Evolutionary conservation across 2,797 vertebrate genomes (phyloP).

Genomic region (Sternotherus odoratus): DNA sequence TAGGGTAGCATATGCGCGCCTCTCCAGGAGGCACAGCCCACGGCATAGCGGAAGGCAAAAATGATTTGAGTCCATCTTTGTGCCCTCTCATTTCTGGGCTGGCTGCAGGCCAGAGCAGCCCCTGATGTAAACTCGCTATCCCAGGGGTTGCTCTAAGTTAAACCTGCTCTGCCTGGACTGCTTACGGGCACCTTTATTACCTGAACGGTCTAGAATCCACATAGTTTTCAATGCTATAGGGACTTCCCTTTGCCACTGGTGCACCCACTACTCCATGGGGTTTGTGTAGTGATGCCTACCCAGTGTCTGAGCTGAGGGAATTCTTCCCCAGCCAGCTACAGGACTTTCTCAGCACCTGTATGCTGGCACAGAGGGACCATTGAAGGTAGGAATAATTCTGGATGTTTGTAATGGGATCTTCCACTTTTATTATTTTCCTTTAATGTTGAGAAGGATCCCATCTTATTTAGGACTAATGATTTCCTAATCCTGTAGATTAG

Average conservation of each 20-base stretch:
- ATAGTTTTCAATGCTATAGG: neutral
- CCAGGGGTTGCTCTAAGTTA: neutral
- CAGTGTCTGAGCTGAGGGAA: fast-evolving
- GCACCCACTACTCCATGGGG: neutral
- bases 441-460: neutral
- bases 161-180: neutral
- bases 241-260: neutral
- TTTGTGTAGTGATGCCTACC: fast-evolving
- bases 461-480: neutral
- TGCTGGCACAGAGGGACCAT: neutral
- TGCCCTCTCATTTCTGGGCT: too few relatives aligned
- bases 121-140: neutral
- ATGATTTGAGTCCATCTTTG: neutral
- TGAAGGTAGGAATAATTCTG: neutral
- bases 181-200: neutral
- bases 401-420: neutral
- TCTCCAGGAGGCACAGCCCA: neutral
- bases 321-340: neutral
- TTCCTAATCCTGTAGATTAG: conserved; percentile 24
- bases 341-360: neutral
- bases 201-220: too few relatives aligned
- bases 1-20: neutral
- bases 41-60: too few relatives aligned
- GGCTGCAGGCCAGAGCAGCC: neutral
- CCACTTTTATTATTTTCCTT: neutral